phyloP scores from a whole-genome alignment of 2,888 invertebrate species.

The Glyphotaelius pellucidus region DNA sequence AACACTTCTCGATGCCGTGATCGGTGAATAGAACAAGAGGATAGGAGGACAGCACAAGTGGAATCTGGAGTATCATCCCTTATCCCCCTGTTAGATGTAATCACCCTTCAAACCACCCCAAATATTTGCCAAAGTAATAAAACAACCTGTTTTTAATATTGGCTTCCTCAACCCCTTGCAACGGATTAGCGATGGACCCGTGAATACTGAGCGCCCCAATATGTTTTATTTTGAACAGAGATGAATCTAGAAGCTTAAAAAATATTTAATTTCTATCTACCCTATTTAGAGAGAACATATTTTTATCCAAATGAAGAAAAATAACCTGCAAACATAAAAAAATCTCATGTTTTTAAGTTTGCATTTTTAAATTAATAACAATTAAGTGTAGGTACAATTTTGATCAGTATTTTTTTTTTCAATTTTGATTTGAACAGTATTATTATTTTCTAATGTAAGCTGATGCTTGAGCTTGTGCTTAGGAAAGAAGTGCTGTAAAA shows the following conservation, averaged over 20 bases:
- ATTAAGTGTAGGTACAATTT: too few species aligned
- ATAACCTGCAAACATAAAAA: too few species aligned
- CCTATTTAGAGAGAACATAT: too few species aligned
- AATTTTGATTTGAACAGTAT: too few species aligned
- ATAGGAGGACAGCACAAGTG: constrained; percentile 25
- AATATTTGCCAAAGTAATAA: constrained; percentile 66
- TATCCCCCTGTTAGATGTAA: constrained; percentile 57
- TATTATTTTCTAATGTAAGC: too few species aligned
- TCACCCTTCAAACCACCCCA: constrained; percentile 66
- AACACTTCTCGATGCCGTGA: not conserved
- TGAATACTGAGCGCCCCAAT: constrained; percentile 65
- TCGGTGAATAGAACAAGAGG: constrained; percentile 11
- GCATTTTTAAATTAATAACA: too few species aligned
- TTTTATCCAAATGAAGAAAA: too few species aligned
- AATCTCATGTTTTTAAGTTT: too few species aligned
- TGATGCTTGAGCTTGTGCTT: too few species aligned
- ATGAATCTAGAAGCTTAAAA: not conserved
- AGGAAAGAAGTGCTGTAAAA: too few species aligned
- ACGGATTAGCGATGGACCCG: constrained; percentile 65
- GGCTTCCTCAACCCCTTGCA: constrained; percentile 65
- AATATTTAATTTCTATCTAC: not conserved
- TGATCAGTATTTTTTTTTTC: too few species aligned
- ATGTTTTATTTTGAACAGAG: constrained; percentile 51
- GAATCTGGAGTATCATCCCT: constrained; percentile 54
- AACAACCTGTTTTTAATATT: constrained; percentile 67